phyloP scores from a whole-genome alignment of 2,888 invertebrate genomes.

The Dryomyza anilis region DNA sequence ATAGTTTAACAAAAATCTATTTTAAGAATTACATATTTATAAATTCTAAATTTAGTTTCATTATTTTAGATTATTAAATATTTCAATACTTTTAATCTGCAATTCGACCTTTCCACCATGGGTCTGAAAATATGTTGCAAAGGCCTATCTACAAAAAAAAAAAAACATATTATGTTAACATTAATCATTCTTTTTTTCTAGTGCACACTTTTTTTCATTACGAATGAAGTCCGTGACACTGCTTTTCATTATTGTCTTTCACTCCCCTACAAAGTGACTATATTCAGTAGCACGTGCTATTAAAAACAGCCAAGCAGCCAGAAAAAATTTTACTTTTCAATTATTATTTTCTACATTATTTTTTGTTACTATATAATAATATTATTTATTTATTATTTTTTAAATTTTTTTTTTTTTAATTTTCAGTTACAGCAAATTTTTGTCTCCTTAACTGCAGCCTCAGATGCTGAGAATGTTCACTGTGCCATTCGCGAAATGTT shows the following conservation, averaged over 20 bases:
- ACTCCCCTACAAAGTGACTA: background rate
- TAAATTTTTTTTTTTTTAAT: background rate
- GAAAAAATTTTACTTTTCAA: constrained; percentile 9
- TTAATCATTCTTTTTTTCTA: no score
- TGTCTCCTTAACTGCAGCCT: background rate
- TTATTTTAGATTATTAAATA: no score
- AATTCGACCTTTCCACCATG: no score
- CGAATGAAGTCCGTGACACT: constrained; percentile 6
- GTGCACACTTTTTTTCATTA: constrained; percentile 3
- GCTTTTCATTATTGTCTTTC: background rate
- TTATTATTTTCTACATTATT: constrained; percentile 9
- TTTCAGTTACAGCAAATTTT: no score
- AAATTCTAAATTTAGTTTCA: no score
- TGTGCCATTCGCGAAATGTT: background rate
- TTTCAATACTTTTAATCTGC: no score
- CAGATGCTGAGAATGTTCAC: background rate
- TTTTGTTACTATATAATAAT: background rate
- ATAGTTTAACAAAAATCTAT: no score
- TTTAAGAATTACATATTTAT: no score
- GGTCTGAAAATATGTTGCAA: no score
- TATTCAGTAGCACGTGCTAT: background rate
- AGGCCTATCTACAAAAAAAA: no score
- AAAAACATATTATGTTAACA: no score
- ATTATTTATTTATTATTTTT: background rate
- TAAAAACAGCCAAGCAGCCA: constrained; percentile 2